Base-by-base conservation (phyloP, 1,140 invertebrate species). In the Tenebrio molitor region DNA sequence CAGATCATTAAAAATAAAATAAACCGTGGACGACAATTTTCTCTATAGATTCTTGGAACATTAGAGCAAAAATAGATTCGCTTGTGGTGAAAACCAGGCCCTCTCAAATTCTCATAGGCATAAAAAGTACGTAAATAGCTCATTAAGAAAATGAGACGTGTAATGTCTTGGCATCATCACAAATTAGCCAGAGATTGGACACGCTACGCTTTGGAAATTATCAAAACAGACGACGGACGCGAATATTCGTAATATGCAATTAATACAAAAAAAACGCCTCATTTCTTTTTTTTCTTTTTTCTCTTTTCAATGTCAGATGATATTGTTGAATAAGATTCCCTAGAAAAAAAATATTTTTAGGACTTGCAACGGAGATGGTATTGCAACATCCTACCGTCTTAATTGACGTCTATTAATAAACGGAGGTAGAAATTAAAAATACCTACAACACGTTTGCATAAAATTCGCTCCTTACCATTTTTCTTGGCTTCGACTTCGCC, bases 401-500 rank as follows among this genome's bases (percentile, higher is more conserved):
- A 53, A 53, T 53, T 53, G 46, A 21, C 36, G 1, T 17, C 16
- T 53, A 53, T 21, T 53, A 53, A 53, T 53, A 53, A 53, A 25
- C 14, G 17, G 23, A 53, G 46, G 46, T 23, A 14, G 12, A 23
- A 19, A 21, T 53, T 53, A 53, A 53, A 50, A 21, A 53, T 21
- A 53, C 46, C 46, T 3, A 50, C 19, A 50, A 6, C 12, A 50
- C 1, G 29, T 6, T 25, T 25, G n/a, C 4, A 39, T 7, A 39
- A 39, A n/a, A 10, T 12, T 6, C 15, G 29, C 50, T 58, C 23
- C n/a, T n/a, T n/a, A 58, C 50, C 50, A 15, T 6, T 58, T 58
- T 58, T 58, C 21, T 70, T 70, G 2, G 1, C n/a, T 3, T 33
- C 50, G 14, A 33, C 16, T 25, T 70, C 34, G 15, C 71, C 67